Percentiles rank a stretch among this genome's conserved stretches.
These are phyloP conservation scores for Pipa parva DNA, from an alignment of 2,113 vertebrate species.

Conservation along the genomic window DNA sequence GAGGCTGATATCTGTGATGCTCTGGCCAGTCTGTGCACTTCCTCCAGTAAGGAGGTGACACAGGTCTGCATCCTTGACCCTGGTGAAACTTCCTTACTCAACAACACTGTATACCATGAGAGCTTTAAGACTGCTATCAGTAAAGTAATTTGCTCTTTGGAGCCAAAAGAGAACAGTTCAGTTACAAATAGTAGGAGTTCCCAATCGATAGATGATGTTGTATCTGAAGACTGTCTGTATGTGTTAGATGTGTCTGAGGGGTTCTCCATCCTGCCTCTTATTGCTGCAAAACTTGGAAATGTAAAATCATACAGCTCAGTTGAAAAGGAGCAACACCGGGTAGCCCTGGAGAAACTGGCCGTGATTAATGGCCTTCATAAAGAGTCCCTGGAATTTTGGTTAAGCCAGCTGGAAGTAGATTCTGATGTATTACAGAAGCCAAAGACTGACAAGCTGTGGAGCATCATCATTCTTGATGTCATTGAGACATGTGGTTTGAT, in stretches of 20 bases:
- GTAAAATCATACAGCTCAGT: conserved; percentile 90
- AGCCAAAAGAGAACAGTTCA: conserved; percentile 45
- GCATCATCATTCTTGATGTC: conserved; percentile 90
- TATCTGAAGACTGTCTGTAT: conserved; percentile 63
- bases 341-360: conserved; percentile 70
- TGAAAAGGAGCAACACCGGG: conserved; percentile 85
- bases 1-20: conserved; percentile 87
- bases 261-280: conserved; percentile 85
- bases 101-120: conserved; percentile 76
- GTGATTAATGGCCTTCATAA: conserved; percentile 71
- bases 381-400: conserved; percentile 84
- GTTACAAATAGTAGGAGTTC: conserved; percentile 48
- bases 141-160: conserved; percentile 71
- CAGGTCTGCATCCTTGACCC: conserved; percentile 76
- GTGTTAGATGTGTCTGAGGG: conserved; percentile 93
- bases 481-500: conserved; percentile 90
- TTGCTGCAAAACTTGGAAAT: conserved; percentile 75
- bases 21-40: conserved; percentile 82
- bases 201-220: conserved; percentile 26
- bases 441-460: conserved; percentile 86
- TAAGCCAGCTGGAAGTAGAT: conserved; percentile 81
- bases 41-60: conserved; percentile 47
- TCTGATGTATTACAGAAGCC: conserved; percentile 80
- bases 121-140: conserved; percentile 74
- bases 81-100: conserved; percentile 86